A percentile compares a stretch with the other conserved stretches of the same genome.
phyloP scores from a whole-genome alignment of 2,113 vertebrate species.

The Hemibates koningsi region DNA sequence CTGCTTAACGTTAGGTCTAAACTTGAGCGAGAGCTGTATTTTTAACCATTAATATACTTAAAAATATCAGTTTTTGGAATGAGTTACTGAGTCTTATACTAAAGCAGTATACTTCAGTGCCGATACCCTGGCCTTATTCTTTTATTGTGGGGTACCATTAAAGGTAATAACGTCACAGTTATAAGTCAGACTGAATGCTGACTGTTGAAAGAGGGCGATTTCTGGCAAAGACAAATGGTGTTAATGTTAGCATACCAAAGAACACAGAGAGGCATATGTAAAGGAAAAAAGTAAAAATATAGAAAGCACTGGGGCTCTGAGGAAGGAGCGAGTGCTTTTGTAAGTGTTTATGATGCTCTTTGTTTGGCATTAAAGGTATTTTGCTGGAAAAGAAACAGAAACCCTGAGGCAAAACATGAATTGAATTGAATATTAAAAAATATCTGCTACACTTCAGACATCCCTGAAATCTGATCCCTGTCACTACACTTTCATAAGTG shows the following conservation, averaged over 20 bases:
- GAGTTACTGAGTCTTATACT: background rate
- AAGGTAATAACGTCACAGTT: background rate
- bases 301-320: background rate
- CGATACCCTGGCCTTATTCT: background rate
- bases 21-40: background rate
- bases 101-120: background rate
- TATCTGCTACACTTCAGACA: background rate
- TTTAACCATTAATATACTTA: background rate
- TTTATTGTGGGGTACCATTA: background rate
- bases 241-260: background rate
- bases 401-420: background rate
- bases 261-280: background rate
- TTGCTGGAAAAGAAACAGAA: background rate
- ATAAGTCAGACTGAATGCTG: background rate
- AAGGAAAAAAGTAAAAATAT: background rate
- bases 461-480: conserved; percentile 24
- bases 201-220: background rate
- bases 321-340: background rate
- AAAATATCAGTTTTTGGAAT: background rate
- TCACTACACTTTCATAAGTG: conserved; percentile 30
- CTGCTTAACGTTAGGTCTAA: background rate
- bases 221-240: background rate
- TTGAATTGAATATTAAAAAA: background rate
- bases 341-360: background rate
- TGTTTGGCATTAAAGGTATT: background rate